Conservation (phyloP, 37 sponge, comb jelly and placozoan species). For the Cliona cf. orientalis region DNA sequence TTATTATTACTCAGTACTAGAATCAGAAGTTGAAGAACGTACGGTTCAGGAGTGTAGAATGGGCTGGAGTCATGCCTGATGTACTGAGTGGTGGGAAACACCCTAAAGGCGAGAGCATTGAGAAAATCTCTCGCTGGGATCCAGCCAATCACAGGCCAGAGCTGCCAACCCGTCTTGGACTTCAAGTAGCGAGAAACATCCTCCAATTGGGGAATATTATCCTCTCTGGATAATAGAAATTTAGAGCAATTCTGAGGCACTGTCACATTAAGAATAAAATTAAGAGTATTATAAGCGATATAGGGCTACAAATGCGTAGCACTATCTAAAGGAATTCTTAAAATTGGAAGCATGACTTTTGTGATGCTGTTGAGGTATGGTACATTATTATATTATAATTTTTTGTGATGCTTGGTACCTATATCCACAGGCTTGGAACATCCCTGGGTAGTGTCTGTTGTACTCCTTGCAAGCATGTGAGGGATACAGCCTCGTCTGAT, state of each 20-base stretch:
- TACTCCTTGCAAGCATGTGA: conserved; percentile 89
- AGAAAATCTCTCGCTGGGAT: conserved; percentile 96
- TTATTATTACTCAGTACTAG: neutral
- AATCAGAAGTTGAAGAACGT: neutral
- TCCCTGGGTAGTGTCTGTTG: conserved; percentile 55
- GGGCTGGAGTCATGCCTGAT: conserved; percentile 95
- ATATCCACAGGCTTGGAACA: conserved; percentile 67
- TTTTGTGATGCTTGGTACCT: conserved; percentile 41
- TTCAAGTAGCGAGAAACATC: conserved; percentile 88
- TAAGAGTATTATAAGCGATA: too few relatives aligned
- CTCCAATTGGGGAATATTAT: conserved; percentile 92
- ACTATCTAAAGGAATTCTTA: too few relatives aligned
- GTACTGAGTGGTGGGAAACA: conserved; percentile 99
- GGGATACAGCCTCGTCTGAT: conserved; percentile 61
- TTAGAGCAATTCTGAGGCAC: too few relatives aligned
- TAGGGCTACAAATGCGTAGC: too few relatives aligned
- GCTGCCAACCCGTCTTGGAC: conserved; percentile 80
- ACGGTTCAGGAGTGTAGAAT: conserved; percentile 98
- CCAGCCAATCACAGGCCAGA: conserved; percentile 92
- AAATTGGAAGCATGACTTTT: too few relatives aligned
- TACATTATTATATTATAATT: too few relatives aligned
- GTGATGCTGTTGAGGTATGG: too few relatives aligned
- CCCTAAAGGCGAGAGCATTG: conserved; percentile 94
- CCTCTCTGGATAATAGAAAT: conserved; percentile 21
- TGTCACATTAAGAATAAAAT: too few relatives aligned